phyloP scores from a whole-genome alignment of 1,140 invertebrate species.

The Aethina tumida region DNA sequence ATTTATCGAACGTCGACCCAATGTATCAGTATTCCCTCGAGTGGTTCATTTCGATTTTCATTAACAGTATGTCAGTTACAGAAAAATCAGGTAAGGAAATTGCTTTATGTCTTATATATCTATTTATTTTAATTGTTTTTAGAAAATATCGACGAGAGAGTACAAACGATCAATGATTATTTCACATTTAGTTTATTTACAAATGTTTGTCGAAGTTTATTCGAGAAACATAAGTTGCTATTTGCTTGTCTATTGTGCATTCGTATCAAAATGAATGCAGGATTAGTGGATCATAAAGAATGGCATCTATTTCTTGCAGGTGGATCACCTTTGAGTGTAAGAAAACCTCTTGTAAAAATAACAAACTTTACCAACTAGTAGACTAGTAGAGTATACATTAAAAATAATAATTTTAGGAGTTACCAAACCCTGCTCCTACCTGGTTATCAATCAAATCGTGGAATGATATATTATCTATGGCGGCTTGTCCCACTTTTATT shows the following conservation, averaged over 20 bases:
- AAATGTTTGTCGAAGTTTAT: conserved; percentile 62
- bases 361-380: neutral
- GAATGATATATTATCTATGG: conserved; percentile 50
- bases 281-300: conserved; percentile 43
- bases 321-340: conserved; percentile 27
- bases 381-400: neutral
- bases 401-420: conserved; percentile 27
- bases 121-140: conserved; percentile 25
- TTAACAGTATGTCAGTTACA: conserved; percentile 54
- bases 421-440: conserved; percentile 43
- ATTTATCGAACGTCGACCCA: conserved; percentile 59
- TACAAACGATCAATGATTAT: conserved; percentile 53
- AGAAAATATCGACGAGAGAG: conserved; percentile 51
- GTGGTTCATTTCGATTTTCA: conserved; percentile 64
- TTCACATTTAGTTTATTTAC: conserved; percentile 58
- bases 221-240: conserved; percentile 63
- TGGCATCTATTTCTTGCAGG: conserved; percentile 52
- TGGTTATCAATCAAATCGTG: conserved; percentile 52
- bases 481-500: conserved; percentile 40
- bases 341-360: neutral
- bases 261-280: conserved; percentile 38
- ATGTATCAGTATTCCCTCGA: conserved; percentile 73
- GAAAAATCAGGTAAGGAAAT: conserved; percentile 46
- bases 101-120: too few relatives aligned
- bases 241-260: conserved; percentile 52